Evolutionary conservation across 2,888 invertebrate genomes (phyloP).

Genomic region (Nymphalis c-album): DNA sequence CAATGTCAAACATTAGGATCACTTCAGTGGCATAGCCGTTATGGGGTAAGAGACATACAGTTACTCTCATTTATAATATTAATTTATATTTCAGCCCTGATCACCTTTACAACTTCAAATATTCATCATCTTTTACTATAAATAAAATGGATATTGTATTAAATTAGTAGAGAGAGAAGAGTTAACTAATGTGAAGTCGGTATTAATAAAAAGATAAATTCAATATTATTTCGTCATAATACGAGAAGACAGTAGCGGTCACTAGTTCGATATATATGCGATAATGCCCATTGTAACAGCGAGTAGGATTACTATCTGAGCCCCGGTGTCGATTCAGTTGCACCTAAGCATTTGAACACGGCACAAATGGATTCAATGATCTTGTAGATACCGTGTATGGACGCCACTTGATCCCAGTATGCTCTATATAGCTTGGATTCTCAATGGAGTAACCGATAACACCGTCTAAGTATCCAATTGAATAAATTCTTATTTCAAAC

Average conservation of each 20-base stretch:
- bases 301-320: conserved; percentile 40
- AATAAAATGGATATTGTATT: no score
- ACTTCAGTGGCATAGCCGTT: no score
- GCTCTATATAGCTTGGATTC: conserved; percentile 31
- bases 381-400: conserved; percentile 39
- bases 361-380: conserved; percentile 43
- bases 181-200: no score
- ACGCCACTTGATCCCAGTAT: conserved; percentile 38
- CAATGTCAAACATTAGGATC: no score
- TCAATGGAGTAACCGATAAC: conserved; percentile 29
- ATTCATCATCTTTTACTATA: no score
- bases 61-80: no score
- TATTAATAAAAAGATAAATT: background rate
- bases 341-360: conserved; percentile 41
- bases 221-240: background rate
- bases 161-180: no score
- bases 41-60: no score
- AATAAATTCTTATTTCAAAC: conserved; percentile 24
- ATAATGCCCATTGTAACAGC: conserved; percentile 37
- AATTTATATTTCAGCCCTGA: no score
- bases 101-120: no score
- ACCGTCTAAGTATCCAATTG: conserved; percentile 27
- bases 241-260: background rate
- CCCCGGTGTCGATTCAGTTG: conserved; percentile 41
- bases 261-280: conserved; percentile 23